Percentiles rank a stretch among this genome's conserved stretches.
Conservation (phyloP, 2,113 vertebrate species). For the Caracal caracal region DNA sequence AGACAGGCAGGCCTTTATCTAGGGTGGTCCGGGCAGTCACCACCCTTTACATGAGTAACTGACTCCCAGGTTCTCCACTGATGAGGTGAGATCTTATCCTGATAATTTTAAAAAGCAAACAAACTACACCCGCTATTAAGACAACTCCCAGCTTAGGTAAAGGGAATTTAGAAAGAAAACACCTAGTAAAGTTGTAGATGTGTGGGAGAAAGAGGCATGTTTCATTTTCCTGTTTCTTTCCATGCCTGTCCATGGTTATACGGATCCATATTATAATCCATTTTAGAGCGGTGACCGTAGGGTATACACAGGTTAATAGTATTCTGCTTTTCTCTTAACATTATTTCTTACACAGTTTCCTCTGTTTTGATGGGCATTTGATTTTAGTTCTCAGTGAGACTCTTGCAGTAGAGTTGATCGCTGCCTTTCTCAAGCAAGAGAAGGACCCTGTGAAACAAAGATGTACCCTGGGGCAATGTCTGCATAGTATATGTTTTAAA, state of each 20-base stretch:
- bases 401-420: background rate
- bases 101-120: constrained; percentile 47
- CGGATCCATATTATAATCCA: background rate
- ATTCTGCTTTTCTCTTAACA: background rate
- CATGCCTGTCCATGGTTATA: background rate
- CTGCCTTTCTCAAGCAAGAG: constrained; percentile 42
- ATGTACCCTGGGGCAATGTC: background rate
- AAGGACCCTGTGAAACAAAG: background rate
- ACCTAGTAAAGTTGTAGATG: background rate
- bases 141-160: constrained; percentile 32
- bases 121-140: constrained; percentile 14
- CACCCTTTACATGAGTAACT: background rate
- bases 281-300: background rate
- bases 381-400: constrained; percentile 27
- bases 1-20: background rate
- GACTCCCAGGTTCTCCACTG: background rate
- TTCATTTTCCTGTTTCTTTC: constrained; percentile 35
- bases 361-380: background rate
- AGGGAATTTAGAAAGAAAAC: constrained; percentile 22
- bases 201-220: background rate
- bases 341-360: background rate
- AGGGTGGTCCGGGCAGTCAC: background rate
- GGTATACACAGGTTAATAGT: background rate
- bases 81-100: constrained; percentile 24
- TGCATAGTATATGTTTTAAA: background rate